Percentiles rank a stretch among this genome's conserved stretches.
phyloP scores from a whole-genome alignment of 2,888 invertebrate species.

The Zygaena filipendulae region DNA sequence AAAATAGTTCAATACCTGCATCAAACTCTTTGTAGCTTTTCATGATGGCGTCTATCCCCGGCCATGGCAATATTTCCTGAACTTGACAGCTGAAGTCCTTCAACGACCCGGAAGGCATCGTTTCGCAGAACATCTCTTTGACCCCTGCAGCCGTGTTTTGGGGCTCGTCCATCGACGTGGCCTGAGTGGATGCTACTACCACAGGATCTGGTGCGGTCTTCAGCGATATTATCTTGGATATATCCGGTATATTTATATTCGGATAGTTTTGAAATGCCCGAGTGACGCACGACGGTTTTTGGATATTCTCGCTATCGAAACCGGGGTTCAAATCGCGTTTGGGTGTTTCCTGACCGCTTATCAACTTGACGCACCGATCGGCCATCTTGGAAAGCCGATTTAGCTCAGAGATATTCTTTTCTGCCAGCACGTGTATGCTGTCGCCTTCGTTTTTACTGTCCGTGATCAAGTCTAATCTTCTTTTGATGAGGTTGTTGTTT shows the following conservation, averaged over 20 bases:
- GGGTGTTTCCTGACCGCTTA: slow-evolving; percentile 39
- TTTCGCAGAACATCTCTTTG: slow-evolving; percentile 23
- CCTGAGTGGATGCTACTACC: slow-evolving; percentile 27
- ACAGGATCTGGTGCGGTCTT: slow-evolving; percentile 32
- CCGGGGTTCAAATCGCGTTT: slow-evolving; percentile 50
- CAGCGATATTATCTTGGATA: slow-evolving; percentile 49
- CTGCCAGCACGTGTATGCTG: slow-evolving; percentile 45
- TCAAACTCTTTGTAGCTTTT: slow-evolving; percentile 62
- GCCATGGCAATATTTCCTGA: slow-evolving; percentile 41
- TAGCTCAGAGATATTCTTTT: slow-evolving; percentile 56
- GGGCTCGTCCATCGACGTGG: slow-evolving; percentile 57
- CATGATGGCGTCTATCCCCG: slow-evolving; percentile 56
- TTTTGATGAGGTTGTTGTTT: slow-evolving; percentile 57
- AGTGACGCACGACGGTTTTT: slow-evolving; percentile 24
- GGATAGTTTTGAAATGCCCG: slow-evolving; percentile 28
- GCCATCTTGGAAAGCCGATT: slow-evolving; percentile 58
- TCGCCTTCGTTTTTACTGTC: slow-evolving; percentile 26
- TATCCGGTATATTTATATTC: slow-evolving; percentile 47
- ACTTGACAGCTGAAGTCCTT: slow-evolving; percentile 35
- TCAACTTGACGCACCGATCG: slow-evolving; percentile 49
- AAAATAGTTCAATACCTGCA: too few species aligned
- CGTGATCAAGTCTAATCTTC: slow-evolving; percentile 33
- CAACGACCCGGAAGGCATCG: slow-evolving; percentile 13
- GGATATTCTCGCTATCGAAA: slow-evolving; percentile 49
- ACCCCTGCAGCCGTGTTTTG: slow-evolving; percentile 38